Percentiles rank a stretch among this genome's conserved stretches.
These are phyloP conservation scores for Ectropis crepuscularia DNA, from an alignment of 2,888 invertebrate species.

Conservation along the genomic window DNA sequence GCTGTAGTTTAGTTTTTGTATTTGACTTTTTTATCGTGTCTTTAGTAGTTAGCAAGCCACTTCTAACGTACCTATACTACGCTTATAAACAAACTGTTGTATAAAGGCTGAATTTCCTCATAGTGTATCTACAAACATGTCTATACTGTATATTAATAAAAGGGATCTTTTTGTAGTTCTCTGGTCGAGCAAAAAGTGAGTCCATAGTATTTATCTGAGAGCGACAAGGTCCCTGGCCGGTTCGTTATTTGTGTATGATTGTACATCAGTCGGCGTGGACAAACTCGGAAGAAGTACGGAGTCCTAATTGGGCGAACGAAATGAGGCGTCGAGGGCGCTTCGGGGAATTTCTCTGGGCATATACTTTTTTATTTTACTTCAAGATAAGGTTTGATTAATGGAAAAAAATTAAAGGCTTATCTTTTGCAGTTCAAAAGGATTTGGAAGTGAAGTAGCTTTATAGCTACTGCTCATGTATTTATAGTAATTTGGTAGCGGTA, in stretches of 20 bases:
- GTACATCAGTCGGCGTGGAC: constrained; percentile 25
- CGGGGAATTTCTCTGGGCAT: constrained; percentile 19
- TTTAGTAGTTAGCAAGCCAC: too few relatives aligned
- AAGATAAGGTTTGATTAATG: constrained; percentile 25
- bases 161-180: too few relatives aligned
- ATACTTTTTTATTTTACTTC: constrained; percentile 20
- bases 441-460: too few relatives aligned
- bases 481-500: too few relatives aligned
- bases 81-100: too few relatives aligned
- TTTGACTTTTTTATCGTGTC: too few relatives aligned
- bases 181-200: neutral
- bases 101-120: too few relatives aligned
- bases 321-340: constrained; percentile 29
- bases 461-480: too few relatives aligned
- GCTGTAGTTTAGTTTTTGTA: too few relatives aligned
- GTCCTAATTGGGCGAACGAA: constrained; percentile 33
- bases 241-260: constrained; percentile 20
- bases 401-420: constrained; percentile 13
- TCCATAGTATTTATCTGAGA: neutral
- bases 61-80: too few relatives aligned
- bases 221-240: constrained; percentile 10
- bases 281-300: constrained; percentile 30
- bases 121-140: too few relatives aligned
- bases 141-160: too few relatives aligned
- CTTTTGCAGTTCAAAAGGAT: constrained; percentile 8